Evolutionary conservation across 1,140 invertebrate species (phyloP).

Genomic region (Pantala flavescens): DNA sequence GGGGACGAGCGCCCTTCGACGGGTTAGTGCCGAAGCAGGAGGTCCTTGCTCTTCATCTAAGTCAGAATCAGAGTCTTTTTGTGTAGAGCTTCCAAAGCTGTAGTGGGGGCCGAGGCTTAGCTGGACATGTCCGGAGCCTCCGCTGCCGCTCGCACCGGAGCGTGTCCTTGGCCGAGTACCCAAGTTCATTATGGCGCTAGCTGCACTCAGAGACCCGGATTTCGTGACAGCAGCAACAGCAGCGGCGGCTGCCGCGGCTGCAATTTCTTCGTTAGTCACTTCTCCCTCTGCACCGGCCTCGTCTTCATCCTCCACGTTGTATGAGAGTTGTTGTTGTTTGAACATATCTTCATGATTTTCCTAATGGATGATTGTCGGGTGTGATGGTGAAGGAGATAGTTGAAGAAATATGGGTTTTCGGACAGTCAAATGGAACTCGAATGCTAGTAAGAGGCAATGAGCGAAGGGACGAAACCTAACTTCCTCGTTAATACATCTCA

Average conservation of each 20-base stretch:
- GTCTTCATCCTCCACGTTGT: neutral
- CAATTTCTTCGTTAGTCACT: neutral
- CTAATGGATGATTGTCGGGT: neutral
- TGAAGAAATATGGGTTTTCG: too few relatives aligned
- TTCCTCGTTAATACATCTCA: too few relatives aligned
- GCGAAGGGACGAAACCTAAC: too few relatives aligned
- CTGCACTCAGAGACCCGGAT: neutral
- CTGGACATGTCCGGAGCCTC: neutral
- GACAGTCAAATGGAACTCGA: too few relatives aligned
- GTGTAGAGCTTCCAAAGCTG: neutral
- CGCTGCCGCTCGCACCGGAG: slow-evolving; percentile 15
- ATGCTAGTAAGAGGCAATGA: too few relatives aligned
- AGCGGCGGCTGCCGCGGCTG: slow-evolving; percentile 8
- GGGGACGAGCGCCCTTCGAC: slow-evolving; percentile 38
- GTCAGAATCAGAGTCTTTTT: slow-evolving; percentile 11
- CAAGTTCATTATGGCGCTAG: slow-evolving; percentile 1
- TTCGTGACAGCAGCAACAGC: neutral
- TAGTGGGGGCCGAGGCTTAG: neutral
- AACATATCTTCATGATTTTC: slow-evolving; percentile 16
- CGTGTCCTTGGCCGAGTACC: neutral
- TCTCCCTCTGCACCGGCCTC: neutral
- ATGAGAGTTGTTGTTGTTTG: neutral
- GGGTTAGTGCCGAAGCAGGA: slow-evolving; percentile 36
- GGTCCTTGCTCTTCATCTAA: slow-evolving; percentile 25
- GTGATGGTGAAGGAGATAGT: too few relatives aligned